Evolutionary conservation across 2,113 vertebrate genomes (phyloP).

Genomic region (Dromas ardeola): DNA sequence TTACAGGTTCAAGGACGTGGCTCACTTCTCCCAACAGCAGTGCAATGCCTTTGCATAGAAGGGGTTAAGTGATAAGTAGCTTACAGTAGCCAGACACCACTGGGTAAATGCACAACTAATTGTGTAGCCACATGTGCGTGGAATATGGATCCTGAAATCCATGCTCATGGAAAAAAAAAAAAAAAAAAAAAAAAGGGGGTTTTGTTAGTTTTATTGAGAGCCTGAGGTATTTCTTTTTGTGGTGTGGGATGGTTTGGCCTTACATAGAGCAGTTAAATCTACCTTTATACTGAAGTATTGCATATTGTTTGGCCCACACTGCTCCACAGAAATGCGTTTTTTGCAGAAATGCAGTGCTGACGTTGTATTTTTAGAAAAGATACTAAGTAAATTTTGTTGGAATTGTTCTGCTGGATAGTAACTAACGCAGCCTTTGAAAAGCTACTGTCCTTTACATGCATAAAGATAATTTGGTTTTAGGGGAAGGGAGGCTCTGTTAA

Average conservation of each 20-base stretch:
- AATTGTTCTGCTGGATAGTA: neutral
- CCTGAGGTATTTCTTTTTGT: neutral
- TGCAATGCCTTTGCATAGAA: rapidly evolving
- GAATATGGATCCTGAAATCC: neutral
- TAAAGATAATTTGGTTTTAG: neutral
- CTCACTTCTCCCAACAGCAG: neutral
- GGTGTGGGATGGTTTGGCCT: neutral
- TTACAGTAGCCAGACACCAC: neutral
- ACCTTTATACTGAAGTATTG: neutral
- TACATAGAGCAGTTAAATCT: neutral
- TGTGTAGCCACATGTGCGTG: neutral
- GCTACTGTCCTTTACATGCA: neutral
- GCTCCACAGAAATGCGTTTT: neutral
- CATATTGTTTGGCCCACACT: neutral
- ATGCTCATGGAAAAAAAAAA: neutral
- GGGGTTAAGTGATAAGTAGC: neutral
- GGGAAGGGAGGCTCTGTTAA: neutral
- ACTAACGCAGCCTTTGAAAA: neutral
- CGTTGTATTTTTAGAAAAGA: neutral
- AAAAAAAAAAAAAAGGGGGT: neutral
- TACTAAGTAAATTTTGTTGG: neutral
- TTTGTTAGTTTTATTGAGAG: neutral
- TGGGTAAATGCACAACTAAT: neutral
- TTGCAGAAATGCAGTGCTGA: neutral
- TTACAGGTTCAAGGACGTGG: neutral